These are phyloP conservation scores for Drosophila ironensis DNA, from an alignment of 1,140 invertebrate genomes.

Conservation along the genomic window DNA sequence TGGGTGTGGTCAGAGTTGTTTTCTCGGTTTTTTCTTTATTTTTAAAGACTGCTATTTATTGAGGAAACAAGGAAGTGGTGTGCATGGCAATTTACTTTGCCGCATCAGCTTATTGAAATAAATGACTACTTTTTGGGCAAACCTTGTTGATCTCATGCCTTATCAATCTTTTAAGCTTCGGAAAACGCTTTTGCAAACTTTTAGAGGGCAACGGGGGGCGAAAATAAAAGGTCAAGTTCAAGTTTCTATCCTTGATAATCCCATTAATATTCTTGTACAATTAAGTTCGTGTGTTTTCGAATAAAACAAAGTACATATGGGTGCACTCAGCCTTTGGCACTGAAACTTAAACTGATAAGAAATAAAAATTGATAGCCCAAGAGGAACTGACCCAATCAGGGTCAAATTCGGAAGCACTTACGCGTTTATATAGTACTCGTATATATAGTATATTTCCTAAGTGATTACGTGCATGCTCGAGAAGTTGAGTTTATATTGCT, in stretches of 20 bases:
- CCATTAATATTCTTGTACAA: not conserved
- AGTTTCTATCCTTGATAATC: not conserved
- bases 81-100: not conserved
- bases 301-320: not conserved
- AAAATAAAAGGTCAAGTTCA: not conserved
- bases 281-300: not conserved
- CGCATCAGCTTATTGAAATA: slow-evolving; percentile 10
- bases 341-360: slow-evolving; percentile 20
- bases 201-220: not conserved
- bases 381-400: slow-evolving; percentile 19
- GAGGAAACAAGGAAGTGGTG: slow-evolving; percentile 22
- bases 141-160: too few relatives aligned
- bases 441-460: not conserved
- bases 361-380: slow-evolving; percentile 14
- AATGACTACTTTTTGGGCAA: not conserved
- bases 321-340: slow-evolving; percentile 21
- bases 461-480: not conserved
- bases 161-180: too few relatives aligned
- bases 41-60: slow-evolving; percentile 15
- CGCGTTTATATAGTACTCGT: too few relatives aligned
- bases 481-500: not conserved
- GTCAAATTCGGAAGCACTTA: slow-evolving; percentile 13
- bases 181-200: too few relatives aligned
- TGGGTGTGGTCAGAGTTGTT: not conserved
- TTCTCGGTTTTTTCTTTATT: too few relatives aligned